phyloP scores from a whole-genome alignment of 2,113 vertebrate species.

The Hassar affinis region DNA sequence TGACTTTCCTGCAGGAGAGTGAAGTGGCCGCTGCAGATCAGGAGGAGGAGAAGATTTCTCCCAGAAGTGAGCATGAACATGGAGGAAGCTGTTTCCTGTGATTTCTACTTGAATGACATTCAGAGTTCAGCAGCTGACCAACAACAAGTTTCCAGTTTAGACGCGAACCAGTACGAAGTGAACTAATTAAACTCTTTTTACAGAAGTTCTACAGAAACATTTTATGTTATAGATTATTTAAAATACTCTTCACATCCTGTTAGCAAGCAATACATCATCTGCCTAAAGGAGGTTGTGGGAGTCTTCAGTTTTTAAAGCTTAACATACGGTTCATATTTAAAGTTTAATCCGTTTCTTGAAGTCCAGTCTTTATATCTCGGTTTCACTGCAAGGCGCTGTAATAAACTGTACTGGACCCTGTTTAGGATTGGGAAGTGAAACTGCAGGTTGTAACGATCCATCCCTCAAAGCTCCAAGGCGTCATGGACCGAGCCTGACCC shows the following conservation, averaged over 20 bases:
- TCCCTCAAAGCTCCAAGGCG: neutral
- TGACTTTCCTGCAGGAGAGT: neutral
- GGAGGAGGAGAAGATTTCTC: neutral
- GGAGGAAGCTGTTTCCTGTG: neutral
- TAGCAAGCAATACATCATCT: no score
- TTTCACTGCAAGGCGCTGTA: neutral
- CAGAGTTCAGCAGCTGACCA: no score
- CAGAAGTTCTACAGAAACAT: no score
- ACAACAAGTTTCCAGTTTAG: neutral
- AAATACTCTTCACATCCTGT: no score
- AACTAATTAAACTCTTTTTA: no score
- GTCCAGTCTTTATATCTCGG: neutral
- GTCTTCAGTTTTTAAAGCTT: no score
- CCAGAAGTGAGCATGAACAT: neutral
- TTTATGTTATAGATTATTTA: no score
- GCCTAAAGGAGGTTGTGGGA: no score
- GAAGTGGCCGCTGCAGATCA: neutral
- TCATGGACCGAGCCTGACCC: neutral
- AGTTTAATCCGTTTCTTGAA: neutral
- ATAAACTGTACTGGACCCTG: no score
- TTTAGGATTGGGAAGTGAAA: neutral
- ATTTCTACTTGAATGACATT: neutral
- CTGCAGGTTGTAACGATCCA: no score
- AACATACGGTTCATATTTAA: no score
- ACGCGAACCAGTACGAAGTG: neutral